phyloP scores from a whole-genome alignment of 2,797 vertebrate genomes.

The Sebastes wilsoni region DNA sequence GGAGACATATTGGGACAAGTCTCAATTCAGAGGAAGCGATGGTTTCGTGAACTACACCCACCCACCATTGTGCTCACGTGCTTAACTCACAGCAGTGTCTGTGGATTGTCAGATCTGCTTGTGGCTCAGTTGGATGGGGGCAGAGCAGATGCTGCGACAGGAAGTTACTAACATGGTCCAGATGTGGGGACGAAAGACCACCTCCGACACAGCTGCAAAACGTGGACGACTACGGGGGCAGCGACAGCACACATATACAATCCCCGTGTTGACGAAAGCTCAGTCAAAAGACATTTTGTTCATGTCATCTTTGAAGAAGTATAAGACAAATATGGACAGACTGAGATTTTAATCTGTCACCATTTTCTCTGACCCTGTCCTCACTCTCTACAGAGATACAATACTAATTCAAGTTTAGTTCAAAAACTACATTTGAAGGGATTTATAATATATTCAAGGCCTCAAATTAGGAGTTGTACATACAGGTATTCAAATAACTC shows the following conservation, averaged over 20 bases:
- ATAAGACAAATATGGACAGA: neutral
- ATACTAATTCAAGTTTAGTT: neutral
- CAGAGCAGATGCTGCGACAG: constrained; percentile 80
- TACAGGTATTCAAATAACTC: neutral
- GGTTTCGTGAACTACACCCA: constrained; percentile 11
- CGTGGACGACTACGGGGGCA: constrained; percentile 33
- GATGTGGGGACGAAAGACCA: constrained; percentile 77
- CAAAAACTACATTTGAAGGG: neutral
- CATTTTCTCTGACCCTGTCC: neutral
- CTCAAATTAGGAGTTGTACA: neutral
- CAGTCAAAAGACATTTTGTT: neutral
- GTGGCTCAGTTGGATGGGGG: constrained; percentile 56
- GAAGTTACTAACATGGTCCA: constrained; percentile 84
- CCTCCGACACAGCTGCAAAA: constrained; percentile 68
- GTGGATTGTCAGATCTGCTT: constrained; percentile 49
- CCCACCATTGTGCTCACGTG: constrained; percentile 18
- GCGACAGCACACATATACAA: constrained; percentile 25
- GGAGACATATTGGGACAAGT: neutral
- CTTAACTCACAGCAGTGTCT: constrained; percentile 47
- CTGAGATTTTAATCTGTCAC: neutral
- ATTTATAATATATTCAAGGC: neutral
- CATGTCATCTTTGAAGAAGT: neutral
- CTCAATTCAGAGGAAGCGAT: constrained; percentile 10
- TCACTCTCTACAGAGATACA: neutral
- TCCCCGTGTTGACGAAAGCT: neutral